Percentiles rank a stretch among this genome's conserved stretches.
These are phyloP conservation scores for Sebastes nivosus DNA, from an alignment of 2,797 vertebrate genomes.

Conservation along the genomic window DNA sequence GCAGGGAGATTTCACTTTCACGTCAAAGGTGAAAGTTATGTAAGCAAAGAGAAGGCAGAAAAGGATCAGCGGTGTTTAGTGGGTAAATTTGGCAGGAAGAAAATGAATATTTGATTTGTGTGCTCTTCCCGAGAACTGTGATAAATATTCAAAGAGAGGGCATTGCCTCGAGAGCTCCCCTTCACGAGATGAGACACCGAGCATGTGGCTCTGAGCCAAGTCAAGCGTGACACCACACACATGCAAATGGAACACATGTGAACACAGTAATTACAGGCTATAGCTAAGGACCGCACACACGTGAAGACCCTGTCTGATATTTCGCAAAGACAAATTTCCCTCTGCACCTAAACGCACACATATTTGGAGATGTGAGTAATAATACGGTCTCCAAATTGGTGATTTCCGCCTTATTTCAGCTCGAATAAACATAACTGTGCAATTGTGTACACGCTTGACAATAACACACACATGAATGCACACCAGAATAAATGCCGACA, in stretches of 20 bases:
- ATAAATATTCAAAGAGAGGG: constrained; percentile 73
- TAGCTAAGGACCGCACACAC: neutral
- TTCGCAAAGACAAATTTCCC: neutral
- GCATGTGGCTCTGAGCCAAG: constrained; percentile 25
- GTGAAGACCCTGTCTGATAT: neutral
- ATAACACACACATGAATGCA: constrained; percentile 17
- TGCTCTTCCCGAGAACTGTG: constrained; percentile 44
- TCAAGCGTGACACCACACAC: constrained; percentile 4
- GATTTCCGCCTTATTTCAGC: constrained; percentile 40
- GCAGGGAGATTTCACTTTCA: constrained; percentile 1
- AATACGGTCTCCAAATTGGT: constrained; percentile 39
- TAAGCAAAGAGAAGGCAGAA: neutral
- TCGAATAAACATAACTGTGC: constrained; percentile 49
- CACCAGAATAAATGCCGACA: constrained; percentile 10
- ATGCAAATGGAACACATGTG: neutral
- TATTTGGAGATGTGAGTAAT: constrained; percentile 7
- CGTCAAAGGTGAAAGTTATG: constrained; percentile 32
- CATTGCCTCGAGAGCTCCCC: constrained; percentile 48
- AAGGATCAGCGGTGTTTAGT: constrained; percentile 52
- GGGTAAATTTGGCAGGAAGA: constrained; percentile 58
- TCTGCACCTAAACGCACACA: neutral
- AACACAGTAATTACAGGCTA: neutral
- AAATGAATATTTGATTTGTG: constrained; percentile 73
- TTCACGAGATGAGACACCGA: constrained; percentile 40
- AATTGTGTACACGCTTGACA: constrained; percentile 15